Base-by-base conservation (phyloP, 2,888 invertebrate genomes). In the Noctuana brunneofusca region DNA sequence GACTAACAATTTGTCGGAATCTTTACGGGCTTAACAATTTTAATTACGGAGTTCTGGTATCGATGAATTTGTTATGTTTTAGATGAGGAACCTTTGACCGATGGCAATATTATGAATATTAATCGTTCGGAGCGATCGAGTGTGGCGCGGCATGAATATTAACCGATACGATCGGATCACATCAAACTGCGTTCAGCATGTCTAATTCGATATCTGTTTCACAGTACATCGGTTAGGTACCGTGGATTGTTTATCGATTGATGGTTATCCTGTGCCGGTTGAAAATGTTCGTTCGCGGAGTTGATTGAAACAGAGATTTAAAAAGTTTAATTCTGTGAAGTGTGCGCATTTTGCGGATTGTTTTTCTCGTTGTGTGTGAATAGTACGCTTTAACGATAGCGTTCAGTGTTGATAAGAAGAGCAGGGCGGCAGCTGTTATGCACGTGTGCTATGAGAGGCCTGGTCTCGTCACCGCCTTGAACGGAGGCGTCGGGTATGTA, bases 361-460 rank as follows among this genome's bases (percentile, higher is more conserved):
- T 46, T 24, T 46, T 30, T 65, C 65, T 63, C 68, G 59, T 70
- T 65, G 69, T 67, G 70, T 74, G 72, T 70, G 65, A 69, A 65
- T 66, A 71, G 63, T 69, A 68, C 63, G 70, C 69, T 50, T 62
- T 55, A 70, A 75, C 75, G 67, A 77, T 76, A 74, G 74, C 72
- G 75, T 72, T 72, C 71, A 71, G 74, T 73, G 71, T 74, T 67
- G 72, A 79, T 73, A 81, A 82, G 75, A 75, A 79, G 74, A 69
- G 74, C 67, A 76, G 73, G 72, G 80, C 72, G 76, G 73, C 77
- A 74, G 84, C 83, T 86, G 89, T 83, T 79, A 91, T 91, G 90
- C 90, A 90, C 86, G 81, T 90, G 89, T 90, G 90, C 78, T 91
- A 89, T 88, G 90, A 90, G 78, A 77, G 90, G 75, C 89, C 90